phyloP scores from a whole-genome alignment of 2,888 invertebrate genomes.

The Lasius platythorax region DNA sequence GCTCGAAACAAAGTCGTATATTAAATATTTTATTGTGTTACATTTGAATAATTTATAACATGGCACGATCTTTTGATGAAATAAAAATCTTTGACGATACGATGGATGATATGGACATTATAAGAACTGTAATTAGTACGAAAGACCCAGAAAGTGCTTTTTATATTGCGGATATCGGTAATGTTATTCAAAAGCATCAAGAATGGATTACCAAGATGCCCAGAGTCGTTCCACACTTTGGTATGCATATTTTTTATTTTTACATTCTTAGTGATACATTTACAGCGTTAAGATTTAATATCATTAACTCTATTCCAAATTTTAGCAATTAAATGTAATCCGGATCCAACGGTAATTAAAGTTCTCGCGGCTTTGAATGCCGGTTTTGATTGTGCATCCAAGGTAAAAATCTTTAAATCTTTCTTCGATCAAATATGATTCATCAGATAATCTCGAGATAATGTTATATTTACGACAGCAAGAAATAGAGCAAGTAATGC shows the following conservation, averaged over 20 bases:
- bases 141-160: slow-evolving; percentile 77
- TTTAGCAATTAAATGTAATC: slow-evolving; percentile 89
- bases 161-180: slow-evolving; percentile 78
- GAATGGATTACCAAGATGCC: slow-evolving; percentile 81
- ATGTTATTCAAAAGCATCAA: slow-evolving; percentile 77
- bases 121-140: slow-evolving; percentile 71
- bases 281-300: neutral
- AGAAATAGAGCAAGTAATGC: slow-evolving; percentile 87
- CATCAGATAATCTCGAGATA: neutral
- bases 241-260: slow-evolving; percentile 63
- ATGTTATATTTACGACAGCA: slow-evolving; percentile 81
- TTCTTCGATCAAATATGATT: neutral
- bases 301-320: slow-evolving; percentile 54
- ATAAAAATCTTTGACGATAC: slow-evolving; percentile 74
- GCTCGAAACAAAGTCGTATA: neutral
- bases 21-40: neutral
- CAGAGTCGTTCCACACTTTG: slow-evolving; percentile 79
- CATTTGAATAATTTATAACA: neutral
- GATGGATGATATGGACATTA: slow-evolving; percentile 70
- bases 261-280: neutral
- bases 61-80: slow-evolving; percentile 64
- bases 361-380: slow-evolving; percentile 87
- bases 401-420: slow-evolving; percentile 70
- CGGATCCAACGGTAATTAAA: slow-evolving; percentile 85
- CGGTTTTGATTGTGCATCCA: slow-evolving; percentile 89